A percentile compares a stretch with the other conserved stretches of the same genome.
These are phyloP conservation scores for Ascidia mentula DNA, from an alignment of 23 tunicate species.

Conservation along the genomic window DNA sequence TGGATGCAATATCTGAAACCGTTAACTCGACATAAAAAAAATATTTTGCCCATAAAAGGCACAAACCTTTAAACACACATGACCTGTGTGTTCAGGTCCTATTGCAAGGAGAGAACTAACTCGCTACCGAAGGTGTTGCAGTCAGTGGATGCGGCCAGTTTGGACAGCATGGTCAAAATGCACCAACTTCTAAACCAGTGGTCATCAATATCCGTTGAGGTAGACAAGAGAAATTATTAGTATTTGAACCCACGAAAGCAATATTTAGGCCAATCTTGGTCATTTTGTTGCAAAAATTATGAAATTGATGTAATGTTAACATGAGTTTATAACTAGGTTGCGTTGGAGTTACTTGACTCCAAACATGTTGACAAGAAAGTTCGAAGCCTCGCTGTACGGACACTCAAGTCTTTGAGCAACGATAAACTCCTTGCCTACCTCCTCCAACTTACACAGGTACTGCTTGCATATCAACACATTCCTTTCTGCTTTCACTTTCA, in stretches of 20 bases:
- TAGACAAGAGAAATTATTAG: background rate
- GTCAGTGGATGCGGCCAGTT: constrained; percentile 59
- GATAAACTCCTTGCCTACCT: constrained; percentile 64
- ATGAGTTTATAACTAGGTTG: constrained; percentile 54
- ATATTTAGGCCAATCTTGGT: too few relatives aligned
- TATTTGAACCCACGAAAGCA: too few relatives aligned
- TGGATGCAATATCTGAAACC: too few relatives aligned
- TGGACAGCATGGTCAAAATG: constrained; percentile 71
- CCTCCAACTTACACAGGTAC: constrained; percentile 86
- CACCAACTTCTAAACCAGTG: constrained; percentile 52
- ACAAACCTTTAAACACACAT: too few relatives aligned
- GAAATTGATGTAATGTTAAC: too few relatives aligned
- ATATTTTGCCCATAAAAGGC: too few relatives aligned
- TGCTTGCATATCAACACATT: too few relatives aligned
- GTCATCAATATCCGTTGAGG: constrained; percentile 81
- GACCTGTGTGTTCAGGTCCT: constrained; percentile 62
- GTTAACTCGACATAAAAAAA: too few relatives aligned
- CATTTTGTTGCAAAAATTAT: too few relatives aligned
- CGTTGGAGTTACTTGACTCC: constrained; percentile 76
- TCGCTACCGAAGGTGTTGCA: constrained; percentile 71
- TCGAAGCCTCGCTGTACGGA: constrained; percentile 67
- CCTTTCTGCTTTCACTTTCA: too few relatives aligned
- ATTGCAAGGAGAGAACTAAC: constrained; percentile 58
- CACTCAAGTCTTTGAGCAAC: constrained; percentile 63
- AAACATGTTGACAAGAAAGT: constrained; percentile 77